These are phyloP conservation scores for Nomada goodeniana DNA, from an alignment of 2,888 invertebrate genomes.

Conservation along the genomic window DNA sequence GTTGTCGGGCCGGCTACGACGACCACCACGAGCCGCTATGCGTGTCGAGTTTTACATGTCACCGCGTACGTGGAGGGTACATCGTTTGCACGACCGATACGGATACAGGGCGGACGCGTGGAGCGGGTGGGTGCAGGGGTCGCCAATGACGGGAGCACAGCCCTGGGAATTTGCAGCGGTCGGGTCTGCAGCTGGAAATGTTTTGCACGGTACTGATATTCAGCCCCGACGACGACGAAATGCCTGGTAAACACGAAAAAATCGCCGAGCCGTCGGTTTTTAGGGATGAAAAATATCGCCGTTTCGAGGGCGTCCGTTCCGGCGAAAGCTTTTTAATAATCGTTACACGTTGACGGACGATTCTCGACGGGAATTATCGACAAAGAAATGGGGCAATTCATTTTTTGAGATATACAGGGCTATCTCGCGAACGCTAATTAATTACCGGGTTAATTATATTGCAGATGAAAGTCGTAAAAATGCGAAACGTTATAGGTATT, in stretches of 20 bases:
- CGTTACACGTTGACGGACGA: no score
- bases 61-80: conserved; percentile 41
- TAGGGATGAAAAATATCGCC: conserved; percentile 39
- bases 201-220: conserved; percentile 72
- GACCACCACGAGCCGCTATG: conserved; percentile 5
- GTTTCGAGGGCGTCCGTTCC: not conserved
- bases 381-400: no score
- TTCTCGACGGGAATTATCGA: no score
- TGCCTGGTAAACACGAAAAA: conserved; percentile 58
- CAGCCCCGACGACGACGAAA: conserved; percentile 52
- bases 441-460: no score
- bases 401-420: no score
- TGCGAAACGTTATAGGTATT: no score
- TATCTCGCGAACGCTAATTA: no score
- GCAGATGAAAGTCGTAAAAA: no score
- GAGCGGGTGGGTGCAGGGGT: conserved; percentile 26
- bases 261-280: conserved; percentile 24
- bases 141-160: conserved; percentile 61
- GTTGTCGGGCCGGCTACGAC: conserved; percentile 48
- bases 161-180: conserved; percentile 74
- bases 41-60: conserved; percentile 56
- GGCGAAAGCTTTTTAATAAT: conserved; percentile 2
- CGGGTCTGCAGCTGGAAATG: conserved; percentile 65
- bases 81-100: conserved; percentile 49
- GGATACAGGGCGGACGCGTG: conserved; percentile 19